Evolutionary conservation across 2,888 invertebrate genomes (phyloP), one percentile per base, ranked within the genome.

Genomic region (Ophion costatus): DNA sequence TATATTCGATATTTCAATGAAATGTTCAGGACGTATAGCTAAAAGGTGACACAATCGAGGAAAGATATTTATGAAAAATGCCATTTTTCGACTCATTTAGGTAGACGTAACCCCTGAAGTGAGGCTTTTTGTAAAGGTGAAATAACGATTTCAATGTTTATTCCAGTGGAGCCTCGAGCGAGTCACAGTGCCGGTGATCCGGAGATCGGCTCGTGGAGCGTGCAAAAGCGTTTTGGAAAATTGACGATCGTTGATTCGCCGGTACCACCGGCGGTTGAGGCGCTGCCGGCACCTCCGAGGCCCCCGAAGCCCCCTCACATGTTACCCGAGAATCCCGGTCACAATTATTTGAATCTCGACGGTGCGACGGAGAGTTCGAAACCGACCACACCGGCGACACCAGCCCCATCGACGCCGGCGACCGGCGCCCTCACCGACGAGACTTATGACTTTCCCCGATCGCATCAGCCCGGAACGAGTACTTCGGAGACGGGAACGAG

Each of bases 231-330:
- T 81, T 96, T 95, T 89, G 95, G 95, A 0, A 96, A 95, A 89
- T 90, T 95, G 67, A 94, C 90, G 76, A 92, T 93, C 29, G 90
- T 92, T 10, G 92, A 93, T 80, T 90, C 91, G 6, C 89, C 92
- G 24, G 89, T 90, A 17, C 89, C 90, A 74, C 88, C 91, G 59
- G 86, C 88, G 29, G 89, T 89, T 17, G 91, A 92, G 70, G 90
- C 94, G 6, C 94, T 95, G 5, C 95, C 95, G 11, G 95, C 96
- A 1, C 97, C 97, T 9, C 97, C 97, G 5, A 94, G 97, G 77
- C 97, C 97, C 6, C 97, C 97, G 0, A 98, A 98, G 94, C 97
- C 97, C 0, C 94, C 95, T 45, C 95, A 95, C 84, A 94, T 95
- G 92, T 89, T 92, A 64, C 88, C 92, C 51, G 94, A 94, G 73